A percentile compares a stretch with the other conserved stretches of the same genome.
phyloP scores from a whole-genome alignment of 2,888 invertebrate species.

The Hypselothyrea guttata region DNA sequence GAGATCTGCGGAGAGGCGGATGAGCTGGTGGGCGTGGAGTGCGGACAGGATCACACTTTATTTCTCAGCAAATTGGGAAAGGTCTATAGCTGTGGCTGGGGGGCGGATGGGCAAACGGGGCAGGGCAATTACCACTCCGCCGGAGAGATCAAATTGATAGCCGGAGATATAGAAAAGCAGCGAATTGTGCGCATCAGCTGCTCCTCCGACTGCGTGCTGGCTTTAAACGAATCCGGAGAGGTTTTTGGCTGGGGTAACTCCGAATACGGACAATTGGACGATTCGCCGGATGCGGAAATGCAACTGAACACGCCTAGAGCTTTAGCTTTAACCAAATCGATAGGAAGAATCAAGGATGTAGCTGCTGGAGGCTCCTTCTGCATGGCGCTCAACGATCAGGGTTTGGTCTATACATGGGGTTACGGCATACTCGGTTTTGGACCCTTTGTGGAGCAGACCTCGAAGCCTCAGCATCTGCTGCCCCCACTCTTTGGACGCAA shows the following conservation, averaged over 20 bases:
- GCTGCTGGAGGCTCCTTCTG: slow-evolving; percentile 95
- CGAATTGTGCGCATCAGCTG: slow-evolving; percentile 91
- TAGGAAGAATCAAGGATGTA: slow-evolving; percentile 90
- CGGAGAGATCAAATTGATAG: slow-evolving; percentile 85
- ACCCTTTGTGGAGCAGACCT: slow-evolving; percentile 87
- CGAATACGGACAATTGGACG: slow-evolving; percentile 92
- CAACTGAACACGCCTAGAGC: slow-evolving; percentile 89
- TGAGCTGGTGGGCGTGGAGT: slow-evolving; percentile 85
- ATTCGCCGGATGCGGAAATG: slow-evolving; percentile 60
- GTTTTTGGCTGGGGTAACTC: slow-evolving; percentile 99
- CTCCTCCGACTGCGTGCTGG: slow-evolving; percentile 93
- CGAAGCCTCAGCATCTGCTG: slow-evolving; percentile 89
- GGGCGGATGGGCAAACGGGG: slow-evolving; percentile 97
- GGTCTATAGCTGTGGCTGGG: slow-evolving; percentile 95
- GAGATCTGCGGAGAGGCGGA: slow-evolving; percentile 86
- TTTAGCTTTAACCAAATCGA: slow-evolving; percentile 85
- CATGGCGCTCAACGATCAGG: slow-evolving; percentile 90
- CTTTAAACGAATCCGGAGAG: slow-evolving; percentile 93
- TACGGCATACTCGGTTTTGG: slow-evolving; percentile 95
- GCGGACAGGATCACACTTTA: slow-evolving; percentile 93
- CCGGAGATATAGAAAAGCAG: slow-evolving; percentile 92
- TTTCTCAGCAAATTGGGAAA: slow-evolving; percentile 90
- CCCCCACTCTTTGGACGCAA: slow-evolving; percentile 92
- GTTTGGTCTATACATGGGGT: slow-evolving; percentile 96
- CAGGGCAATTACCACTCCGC: slow-evolving; percentile 87